Evolutionary conservation across 2,888 invertebrate genomes (phyloP).

Genomic region (Sphecodes monilicornis): DNA sequence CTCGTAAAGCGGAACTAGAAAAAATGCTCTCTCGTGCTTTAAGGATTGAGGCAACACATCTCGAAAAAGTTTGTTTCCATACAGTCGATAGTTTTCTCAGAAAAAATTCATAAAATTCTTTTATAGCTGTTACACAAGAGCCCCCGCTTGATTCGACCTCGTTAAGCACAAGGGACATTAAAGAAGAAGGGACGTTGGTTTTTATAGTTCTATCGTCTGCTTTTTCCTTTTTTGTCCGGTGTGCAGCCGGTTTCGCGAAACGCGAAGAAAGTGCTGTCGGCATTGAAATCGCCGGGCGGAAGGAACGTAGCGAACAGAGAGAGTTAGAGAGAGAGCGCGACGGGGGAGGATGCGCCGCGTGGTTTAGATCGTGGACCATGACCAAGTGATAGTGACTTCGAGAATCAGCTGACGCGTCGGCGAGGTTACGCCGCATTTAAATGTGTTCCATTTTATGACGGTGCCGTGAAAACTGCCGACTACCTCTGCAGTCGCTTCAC

Average conservation of each 20-base stretch:
- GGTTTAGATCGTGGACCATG: conserved; percentile 60
- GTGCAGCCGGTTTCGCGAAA: neutral
- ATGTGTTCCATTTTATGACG: conserved; percentile 53
- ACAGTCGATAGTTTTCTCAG: neutral
- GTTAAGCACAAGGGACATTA: conserved; percentile 2
- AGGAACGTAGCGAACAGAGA: neutral
- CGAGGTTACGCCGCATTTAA: conserved; percentile 57
- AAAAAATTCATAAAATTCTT: neutral
- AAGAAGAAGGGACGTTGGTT: neutral
- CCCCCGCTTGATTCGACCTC: neutral
- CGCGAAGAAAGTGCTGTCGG: conserved; percentile 34
- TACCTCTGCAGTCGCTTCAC: conserved; percentile 40
- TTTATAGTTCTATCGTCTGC: conserved; percentile 21
- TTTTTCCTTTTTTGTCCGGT: neutral
- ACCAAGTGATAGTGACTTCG: conserved; percentile 70
- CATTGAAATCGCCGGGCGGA: conserved; percentile 24
- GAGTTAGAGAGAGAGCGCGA: neutral
- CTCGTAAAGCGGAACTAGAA: neutral
- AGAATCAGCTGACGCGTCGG: conserved; percentile 53
- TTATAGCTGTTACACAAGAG: neutral
- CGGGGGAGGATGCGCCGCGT: conserved; percentile 23
- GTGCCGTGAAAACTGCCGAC: conserved; percentile 35
- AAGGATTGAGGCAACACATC: neutral
- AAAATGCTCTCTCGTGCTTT: neutral
- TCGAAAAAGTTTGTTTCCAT: neutral